Conservation (phyloP, 2,113 vertebrate species). For the Phaetusa simplex region DNA sequence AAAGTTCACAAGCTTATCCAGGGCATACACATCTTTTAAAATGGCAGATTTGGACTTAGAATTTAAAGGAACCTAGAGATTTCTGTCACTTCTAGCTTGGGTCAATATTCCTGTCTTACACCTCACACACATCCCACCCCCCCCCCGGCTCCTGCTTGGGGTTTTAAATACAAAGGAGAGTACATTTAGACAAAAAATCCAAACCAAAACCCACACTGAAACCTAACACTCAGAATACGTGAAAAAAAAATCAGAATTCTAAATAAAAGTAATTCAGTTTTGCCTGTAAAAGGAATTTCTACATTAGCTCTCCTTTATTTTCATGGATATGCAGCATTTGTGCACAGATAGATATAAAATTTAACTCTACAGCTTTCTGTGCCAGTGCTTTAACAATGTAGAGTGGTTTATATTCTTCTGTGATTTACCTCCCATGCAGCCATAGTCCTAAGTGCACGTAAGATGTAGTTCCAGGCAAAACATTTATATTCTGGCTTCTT, state of each 20-base stretch:
- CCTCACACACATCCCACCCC: neutral
- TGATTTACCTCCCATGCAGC: neutral
- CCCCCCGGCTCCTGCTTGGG: neutral
- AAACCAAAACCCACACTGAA: neutral
- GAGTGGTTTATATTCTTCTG: neutral
- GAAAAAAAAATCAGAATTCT: neutral
- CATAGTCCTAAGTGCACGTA: neutral
- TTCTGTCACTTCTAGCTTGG: neutral
- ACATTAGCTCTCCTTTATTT: neutral
- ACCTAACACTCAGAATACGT: neutral
- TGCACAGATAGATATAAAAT: neutral
- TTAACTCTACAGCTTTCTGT: neutral
- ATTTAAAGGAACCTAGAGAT: neutral
- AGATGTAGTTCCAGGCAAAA: neutral
- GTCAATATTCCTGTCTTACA: neutral
- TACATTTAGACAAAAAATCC: neutral
- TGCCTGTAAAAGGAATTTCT: neutral
- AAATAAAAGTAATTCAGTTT: neutral
- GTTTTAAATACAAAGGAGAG: neutral
- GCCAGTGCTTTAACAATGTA: neutral
- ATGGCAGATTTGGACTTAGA: neutral
- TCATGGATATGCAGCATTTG: neutral
- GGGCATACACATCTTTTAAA: neutral
- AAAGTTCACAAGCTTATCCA: neutral
- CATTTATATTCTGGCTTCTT: neutral